Evolutionary conservation across 2,797 vertebrate genomes (phyloP).

Genomic region (Melopsittacus undulatus): DNA sequence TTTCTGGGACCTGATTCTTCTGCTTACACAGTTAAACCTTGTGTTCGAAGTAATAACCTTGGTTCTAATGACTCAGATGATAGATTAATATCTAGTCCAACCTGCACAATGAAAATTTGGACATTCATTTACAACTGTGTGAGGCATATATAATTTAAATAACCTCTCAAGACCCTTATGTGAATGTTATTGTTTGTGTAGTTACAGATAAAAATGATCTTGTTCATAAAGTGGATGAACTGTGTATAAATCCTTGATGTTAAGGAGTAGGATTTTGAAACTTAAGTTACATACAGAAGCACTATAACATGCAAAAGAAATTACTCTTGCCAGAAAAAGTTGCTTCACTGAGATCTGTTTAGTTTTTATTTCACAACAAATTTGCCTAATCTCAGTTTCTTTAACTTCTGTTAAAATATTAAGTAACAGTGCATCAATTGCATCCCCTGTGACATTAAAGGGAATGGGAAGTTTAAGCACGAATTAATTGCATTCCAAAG

Average conservation of each 20-base stretch:
- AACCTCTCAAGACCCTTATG: not conserved
- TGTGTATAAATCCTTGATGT: not conserved
- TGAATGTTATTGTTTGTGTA: not conserved
- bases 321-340: not conserved
- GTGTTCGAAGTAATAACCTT: not conserved
- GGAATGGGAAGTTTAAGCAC: slow-evolving; percentile 1
- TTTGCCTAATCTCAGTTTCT: slow-evolving; percentile 7
- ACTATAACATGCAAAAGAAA: not conserved
- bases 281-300: not conserved
- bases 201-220: slow-evolving; percentile 3
- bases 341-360: slow-evolving; percentile 21
- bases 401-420: slow-evolving; percentile 37
- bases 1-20: not conserved
- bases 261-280: not conserved
- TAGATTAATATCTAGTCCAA: not conserved
- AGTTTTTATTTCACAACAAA: slow-evolving; percentile 49
- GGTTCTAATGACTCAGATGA: not conserved
- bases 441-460: slow-evolving; percentile 37
- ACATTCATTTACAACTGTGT: not conserved
- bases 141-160: not conserved
- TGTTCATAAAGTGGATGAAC: not conserved
- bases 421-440: slow-evolving; percentile 14
- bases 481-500: not conserved
- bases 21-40: not conserved
- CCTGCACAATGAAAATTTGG: not conserved